Evolutionary conservation across 2,888 invertebrate species (phyloP).

Genomic region (Linhomoeus sp.): DNA sequence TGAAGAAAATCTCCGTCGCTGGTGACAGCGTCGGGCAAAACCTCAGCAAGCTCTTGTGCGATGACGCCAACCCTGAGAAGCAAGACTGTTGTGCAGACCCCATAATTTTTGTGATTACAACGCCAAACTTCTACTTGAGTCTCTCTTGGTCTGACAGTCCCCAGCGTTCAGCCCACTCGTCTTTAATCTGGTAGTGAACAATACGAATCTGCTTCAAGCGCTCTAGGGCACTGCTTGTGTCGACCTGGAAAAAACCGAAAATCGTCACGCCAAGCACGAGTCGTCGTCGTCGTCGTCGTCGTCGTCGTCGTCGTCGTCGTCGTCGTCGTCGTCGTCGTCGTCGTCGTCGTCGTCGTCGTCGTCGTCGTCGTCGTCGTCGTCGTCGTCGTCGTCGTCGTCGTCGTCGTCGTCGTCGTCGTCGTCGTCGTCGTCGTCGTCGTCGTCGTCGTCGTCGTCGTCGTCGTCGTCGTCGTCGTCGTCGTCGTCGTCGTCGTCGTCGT

Average conservation of each 20-base stretch:
- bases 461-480: no score
- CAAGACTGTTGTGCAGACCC: no score
- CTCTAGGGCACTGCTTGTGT: slow-evolving; percentile 67
- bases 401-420: background rate
- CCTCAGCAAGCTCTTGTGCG: slow-evolving; percentile 72
- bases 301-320: background rate
- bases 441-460: background rate
- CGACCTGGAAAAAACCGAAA: slow-evolving; percentile 36
- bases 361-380: background rate
- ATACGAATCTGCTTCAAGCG: slow-evolving; percentile 76
- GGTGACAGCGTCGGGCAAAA: slow-evolving; percentile 82
- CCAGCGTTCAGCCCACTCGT: slow-evolving; percentile 60
- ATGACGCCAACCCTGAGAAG: slow-evolving; percentile 87
- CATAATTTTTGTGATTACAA: no score
- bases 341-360: no score
- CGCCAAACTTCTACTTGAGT: no score
- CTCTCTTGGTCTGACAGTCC: slow-evolving; percentile 50
- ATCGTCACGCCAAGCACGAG: no score
- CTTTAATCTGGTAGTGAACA: slow-evolving; percentile 71
- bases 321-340: background rate
- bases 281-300: no score
- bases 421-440: no score
- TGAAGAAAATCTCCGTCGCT: slow-evolving; percentile 53
- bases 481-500: background rate
- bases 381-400: no score